Percentiles rank a stretch among this genome's conserved stretches.
These are phyloP conservation scores for Neogobius melanostomus DNA, from an alignment of 2,113 vertebrate species.

Conservation along the genomic window DNA sequence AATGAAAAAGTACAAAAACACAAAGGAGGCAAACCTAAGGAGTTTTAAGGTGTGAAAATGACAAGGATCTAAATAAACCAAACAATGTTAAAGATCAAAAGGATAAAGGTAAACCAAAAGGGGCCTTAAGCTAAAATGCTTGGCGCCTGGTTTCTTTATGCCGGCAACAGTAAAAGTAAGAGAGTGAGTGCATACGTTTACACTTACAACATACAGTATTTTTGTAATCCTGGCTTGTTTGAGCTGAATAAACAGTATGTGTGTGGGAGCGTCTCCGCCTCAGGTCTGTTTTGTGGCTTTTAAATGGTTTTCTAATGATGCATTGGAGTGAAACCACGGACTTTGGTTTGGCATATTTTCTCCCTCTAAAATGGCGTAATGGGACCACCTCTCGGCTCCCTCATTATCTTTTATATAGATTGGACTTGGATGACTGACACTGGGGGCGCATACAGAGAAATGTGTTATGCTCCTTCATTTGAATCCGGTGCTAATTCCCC, in stretches of 20 bases:
- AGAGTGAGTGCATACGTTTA: too few species aligned
- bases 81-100: too few species aligned
- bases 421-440: background rate
- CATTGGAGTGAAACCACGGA: background rate
- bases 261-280: background rate
- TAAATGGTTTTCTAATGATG: background rate
- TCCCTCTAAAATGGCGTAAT: background rate
- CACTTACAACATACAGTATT: too few species aligned
- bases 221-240: background rate
- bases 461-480: constrained; percentile 26
- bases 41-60: too few species aligned
- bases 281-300: background rate
- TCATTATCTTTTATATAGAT: background rate
- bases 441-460: background rate
- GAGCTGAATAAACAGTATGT: background rate
- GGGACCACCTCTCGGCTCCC: background rate
- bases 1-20: too few species aligned
- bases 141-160: too few species aligned
- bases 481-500: constrained; percentile 23
- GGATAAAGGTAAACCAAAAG: too few species aligned
- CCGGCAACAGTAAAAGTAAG: too few species aligned
- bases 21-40: too few species aligned
- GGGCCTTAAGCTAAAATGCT: too few species aligned
- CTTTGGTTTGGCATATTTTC: background rate
- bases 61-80: too few species aligned